Percentiles rank a stretch among this genome's conserved stretches.
phyloP scores from a whole-genome alignment of 2,113 vertebrate genomes.

The Prionailurus bengalensis region DNA sequence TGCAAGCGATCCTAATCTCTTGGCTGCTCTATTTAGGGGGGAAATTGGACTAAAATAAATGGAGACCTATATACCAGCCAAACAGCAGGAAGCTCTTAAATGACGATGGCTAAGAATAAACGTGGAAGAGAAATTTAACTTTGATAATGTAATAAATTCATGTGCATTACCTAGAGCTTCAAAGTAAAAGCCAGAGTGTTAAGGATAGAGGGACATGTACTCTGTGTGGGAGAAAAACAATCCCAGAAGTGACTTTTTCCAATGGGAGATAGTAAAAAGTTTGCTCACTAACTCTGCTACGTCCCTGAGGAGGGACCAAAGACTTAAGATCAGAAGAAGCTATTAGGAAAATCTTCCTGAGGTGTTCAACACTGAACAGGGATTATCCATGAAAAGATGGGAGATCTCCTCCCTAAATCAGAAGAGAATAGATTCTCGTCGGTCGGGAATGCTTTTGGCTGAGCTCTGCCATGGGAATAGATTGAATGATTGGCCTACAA shows the following conservation, averaged over 20 bases:
- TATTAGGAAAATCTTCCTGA: conserved; percentile 52
- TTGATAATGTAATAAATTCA: conserved; percentile 26
- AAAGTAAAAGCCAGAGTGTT: conserved; percentile 11
- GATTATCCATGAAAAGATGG: conserved; percentile 22
- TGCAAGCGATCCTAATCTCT: background rate
- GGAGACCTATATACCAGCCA: background rate
- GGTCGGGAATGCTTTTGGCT: conserved; percentile 41
- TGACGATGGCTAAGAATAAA: conserved; percentile 57
- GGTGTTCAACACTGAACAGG: conserved; percentile 38
- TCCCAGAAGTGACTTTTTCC: background rate
- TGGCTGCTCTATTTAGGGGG: background rate
- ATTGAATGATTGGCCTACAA: conserved; percentile 59
- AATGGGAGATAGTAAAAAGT: conserved; percentile 35
- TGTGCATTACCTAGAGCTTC: conserved; percentile 28
- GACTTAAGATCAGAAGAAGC: conserved; percentile 46
- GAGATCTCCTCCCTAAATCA: conserved; percentile 13
- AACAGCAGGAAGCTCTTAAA: conserved; percentile 36
- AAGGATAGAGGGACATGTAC: background rate
- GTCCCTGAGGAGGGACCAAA: background rate
- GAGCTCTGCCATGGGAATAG: conserved; percentile 52
- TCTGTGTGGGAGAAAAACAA: background rate
- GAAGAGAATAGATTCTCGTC: conserved; percentile 33
- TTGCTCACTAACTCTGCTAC: conserved; percentile 47
- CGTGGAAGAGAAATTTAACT: background rate
- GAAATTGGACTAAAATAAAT: conserved; percentile 11